Base-by-base conservation (phyloP, 2,113 vertebrate genomes). In the Xiphophorus maculatus region DNA sequence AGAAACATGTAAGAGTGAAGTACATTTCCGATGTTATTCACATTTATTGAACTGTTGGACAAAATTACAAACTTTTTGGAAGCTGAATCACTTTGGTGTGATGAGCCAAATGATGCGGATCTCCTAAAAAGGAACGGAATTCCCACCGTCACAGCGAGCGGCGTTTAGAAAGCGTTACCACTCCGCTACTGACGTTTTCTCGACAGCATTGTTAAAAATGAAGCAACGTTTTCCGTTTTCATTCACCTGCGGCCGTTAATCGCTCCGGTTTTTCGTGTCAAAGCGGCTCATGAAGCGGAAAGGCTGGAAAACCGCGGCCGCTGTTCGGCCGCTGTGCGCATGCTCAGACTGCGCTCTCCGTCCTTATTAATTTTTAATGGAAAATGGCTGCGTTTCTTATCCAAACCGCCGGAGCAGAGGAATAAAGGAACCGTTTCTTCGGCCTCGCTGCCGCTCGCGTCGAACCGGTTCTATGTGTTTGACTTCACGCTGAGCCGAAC, bases 281-380 rank as follows among this genome's bases (percentile, higher is more conserved):
- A 40, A 71, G 66, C 40, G 63, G 40, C 66, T 83, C 68, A 25
- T 58, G 7, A 58, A n/a, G 17, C 27, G 44, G n/a, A 72, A 66
- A 62, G 66, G 81, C 63, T 73, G 77, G 67, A 44, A 27, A 66
- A 10, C 28, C 68, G 27, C 60, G 35, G 69, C 69, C 76, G 61
- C 48, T 30, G 71, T 29, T 60, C 27, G 5, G 70, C 48, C 4
- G 29, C 30, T 76, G 11, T 87, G 93, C 94, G 93, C 94, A 93
- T 93, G 94, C 93, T 64, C 93, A 86, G 76, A 83, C 35, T 33
- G 86, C 77, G 75, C 77, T 77, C 82, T 65, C 67, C 78, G 10
- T 17, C 84, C 86, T 92, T 94, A 93, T 94, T 94, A 94, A 94
- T 94, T 90, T 94, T 94, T 94, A 93, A 95, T 94, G 93, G 91